Conservation (phyloP, 1,140 invertebrate species). For the Dendroctonus ponderosae region DNA sequence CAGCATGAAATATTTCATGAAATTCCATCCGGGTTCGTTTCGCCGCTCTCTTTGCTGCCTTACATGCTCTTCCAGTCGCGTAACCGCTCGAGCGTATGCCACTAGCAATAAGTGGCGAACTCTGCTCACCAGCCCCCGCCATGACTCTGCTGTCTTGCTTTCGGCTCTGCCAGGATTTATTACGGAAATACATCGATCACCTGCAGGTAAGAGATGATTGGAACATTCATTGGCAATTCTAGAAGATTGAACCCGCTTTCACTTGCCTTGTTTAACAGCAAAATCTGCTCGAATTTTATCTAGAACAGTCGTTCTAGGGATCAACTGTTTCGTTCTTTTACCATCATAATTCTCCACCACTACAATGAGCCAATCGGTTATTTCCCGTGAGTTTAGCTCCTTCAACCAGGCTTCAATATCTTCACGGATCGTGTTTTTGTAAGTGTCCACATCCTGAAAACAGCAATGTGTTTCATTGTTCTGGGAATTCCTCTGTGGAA, state of each 20-base stretch:
- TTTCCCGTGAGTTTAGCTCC: slow-evolving; percentile 68
- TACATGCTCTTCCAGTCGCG: slow-evolving; percentile 89
- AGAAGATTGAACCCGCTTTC: slow-evolving; percentile 45
- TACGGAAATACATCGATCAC: slow-evolving; percentile 82
- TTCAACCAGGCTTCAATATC: slow-evolving; percentile 87
- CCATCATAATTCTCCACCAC: slow-evolving; percentile 90
- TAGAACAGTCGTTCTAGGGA: slow-evolving; percentile 88
- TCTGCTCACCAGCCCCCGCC: slow-evolving; percentile 78
- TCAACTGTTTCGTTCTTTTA: slow-evolving; percentile 86
- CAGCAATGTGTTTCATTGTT: background rate
- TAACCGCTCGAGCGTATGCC: slow-evolving; percentile 82
- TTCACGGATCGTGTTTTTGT: slow-evolving; percentile 81
- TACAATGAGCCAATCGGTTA: slow-evolving; percentile 92
- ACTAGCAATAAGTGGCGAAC: slow-evolving; percentile 80
- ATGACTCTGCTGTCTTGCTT: slow-evolving; percentile 83
- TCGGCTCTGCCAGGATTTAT: slow-evolving; percentile 89
- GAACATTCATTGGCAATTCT: background rate
- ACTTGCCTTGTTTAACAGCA: slow-evolving; percentile 75
- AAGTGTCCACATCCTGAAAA: slow-evolving; percentile 84
- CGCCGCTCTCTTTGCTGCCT: slow-evolving; percentile 84
- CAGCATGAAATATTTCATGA: slow-evolving; percentile 90
- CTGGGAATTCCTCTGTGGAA: too few relatives aligned
- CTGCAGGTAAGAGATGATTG: slow-evolving; percentile 28
- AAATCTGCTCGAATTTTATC: slow-evolving; percentile 95
- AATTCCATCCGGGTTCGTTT: slow-evolving; percentile 90